Conservation (phyloP, 2,797 vertebrate genomes). For the Ctenochaetus hawaiiensis region DNA sequence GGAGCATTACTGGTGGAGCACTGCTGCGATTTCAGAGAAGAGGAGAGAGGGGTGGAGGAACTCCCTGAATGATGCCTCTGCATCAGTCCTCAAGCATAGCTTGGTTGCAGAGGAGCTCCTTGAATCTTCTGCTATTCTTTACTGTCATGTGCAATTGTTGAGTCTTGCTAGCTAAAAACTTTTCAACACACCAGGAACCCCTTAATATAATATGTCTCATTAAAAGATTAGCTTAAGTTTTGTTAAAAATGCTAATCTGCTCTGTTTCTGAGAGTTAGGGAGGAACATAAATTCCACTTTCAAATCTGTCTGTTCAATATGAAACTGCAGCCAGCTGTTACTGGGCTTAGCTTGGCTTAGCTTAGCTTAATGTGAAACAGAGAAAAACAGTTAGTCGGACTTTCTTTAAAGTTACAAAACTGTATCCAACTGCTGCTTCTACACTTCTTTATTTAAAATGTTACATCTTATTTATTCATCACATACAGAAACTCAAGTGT, state of each 20-base stretch:
- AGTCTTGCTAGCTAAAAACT: background rate
- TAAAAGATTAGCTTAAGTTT: background rate
- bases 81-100: slow-evolving; percentile 24
- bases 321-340: background rate
- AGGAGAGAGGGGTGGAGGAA: slow-evolving; percentile 25
- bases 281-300: background rate
- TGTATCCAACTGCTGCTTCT: background rate
- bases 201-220: background rate
- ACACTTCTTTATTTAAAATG: background rate
- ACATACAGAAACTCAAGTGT: background rate
- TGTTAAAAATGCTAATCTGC: background rate
- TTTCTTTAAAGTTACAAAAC: background rate
- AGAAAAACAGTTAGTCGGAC: background rate
- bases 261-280: background rate
- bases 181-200: background rate
- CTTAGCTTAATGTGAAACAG: background rate
- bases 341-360: background rate
- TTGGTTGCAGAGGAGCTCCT: slow-evolving; percentile 9
- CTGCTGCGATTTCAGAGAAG: slow-evolving; percentile 30
- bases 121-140: background rate
- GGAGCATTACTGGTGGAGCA: slow-evolving; percentile 34
- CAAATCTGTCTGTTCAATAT: background rate
- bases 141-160: slow-evolving; percentile 8
- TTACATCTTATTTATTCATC: background rate
- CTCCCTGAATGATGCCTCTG: slow-evolving; percentile 15